These are phyloP conservation scores for Argyrosomus japonicus DNA, from an alignment of 2,113 vertebrate genomes.

Conservation along the genomic window DNA sequence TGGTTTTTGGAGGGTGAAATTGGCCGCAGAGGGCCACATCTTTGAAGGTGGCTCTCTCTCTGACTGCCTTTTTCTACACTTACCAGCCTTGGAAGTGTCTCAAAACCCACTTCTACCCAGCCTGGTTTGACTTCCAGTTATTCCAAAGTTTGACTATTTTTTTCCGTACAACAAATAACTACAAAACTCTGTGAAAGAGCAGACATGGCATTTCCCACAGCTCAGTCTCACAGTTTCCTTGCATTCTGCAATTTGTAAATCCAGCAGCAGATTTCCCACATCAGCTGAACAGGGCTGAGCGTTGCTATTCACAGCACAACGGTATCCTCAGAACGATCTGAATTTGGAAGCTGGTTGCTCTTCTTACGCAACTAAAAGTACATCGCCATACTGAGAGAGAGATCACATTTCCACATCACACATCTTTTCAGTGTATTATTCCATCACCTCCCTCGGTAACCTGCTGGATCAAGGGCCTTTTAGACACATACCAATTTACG, in stretches of 20 bases:
- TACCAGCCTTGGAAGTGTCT: constrained; percentile 1
- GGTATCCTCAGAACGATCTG: background rate
- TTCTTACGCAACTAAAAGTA: background rate
- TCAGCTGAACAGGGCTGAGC: background rate
- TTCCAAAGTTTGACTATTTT: constrained; percentile 17
- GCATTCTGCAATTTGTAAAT: constrained; percentile 1
- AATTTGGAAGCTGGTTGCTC: constrained; percentile 6
- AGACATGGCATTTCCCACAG: constrained; percentile 18
- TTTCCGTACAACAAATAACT: constrained; percentile 7
- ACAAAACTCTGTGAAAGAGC: background rate
- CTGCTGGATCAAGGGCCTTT: background rate
- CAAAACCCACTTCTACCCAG: background rate
- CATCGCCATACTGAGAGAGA: background rate
- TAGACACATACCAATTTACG: too few species aligned
- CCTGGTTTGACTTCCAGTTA: background rate
- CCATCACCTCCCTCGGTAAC: background rate
- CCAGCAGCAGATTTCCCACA: constrained; percentile 12
- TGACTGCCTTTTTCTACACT: background rate
- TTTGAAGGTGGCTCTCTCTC: constrained; percentile 5
- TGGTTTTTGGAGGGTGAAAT: constrained; percentile 18
- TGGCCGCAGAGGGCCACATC: constrained; percentile 6
- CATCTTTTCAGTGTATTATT: background rate
- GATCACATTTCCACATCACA: background rate
- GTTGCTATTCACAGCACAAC: constrained; percentile 2
- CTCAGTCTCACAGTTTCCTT: background rate